Conservation (phyloP, 2,797 vertebrate genomes). For the Sylvilagus floridanus region DNA sequence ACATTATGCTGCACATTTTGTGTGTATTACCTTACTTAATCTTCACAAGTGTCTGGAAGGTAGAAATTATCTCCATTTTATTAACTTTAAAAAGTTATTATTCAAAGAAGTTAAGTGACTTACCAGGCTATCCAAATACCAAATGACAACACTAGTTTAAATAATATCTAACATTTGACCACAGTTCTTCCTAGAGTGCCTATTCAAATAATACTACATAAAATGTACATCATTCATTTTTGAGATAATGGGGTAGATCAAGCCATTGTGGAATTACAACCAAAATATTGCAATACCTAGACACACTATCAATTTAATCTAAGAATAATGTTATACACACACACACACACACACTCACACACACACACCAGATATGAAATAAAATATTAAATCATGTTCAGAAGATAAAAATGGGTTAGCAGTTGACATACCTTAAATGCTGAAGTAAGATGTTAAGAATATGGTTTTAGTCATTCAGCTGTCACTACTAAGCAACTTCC, state of each 20-base stretch:
- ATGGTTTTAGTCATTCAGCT: neutral
- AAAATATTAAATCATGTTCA: neutral
- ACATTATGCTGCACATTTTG: neutral
- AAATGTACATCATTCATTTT: neutral
- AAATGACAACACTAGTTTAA: slow-evolving; percentile 27
- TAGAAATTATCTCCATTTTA: slow-evolving; percentile 9
- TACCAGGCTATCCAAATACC: neutral
- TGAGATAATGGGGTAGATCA: neutral
- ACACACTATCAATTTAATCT: neutral
- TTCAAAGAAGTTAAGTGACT: slow-evolving; percentile 37
- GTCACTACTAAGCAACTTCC: neutral
- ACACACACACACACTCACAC: neutral
- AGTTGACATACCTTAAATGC: neutral
- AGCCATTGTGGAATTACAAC: neutral
- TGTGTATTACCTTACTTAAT: neutral
- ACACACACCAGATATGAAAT: neutral
- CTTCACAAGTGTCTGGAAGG: neutral
- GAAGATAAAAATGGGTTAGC: neutral
- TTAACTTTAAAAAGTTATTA: neutral
- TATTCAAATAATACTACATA: neutral
- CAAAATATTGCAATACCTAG: neutral
- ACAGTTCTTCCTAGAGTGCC: neutral
- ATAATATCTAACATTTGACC: neutral
- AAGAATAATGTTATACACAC: neutral
- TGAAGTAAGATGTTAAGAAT: neutral